These are phyloP conservation scores for Pogoniulus pusillus DNA, from an alignment of 2,797 vertebrate species.

Conservation along the genomic window DNA sequence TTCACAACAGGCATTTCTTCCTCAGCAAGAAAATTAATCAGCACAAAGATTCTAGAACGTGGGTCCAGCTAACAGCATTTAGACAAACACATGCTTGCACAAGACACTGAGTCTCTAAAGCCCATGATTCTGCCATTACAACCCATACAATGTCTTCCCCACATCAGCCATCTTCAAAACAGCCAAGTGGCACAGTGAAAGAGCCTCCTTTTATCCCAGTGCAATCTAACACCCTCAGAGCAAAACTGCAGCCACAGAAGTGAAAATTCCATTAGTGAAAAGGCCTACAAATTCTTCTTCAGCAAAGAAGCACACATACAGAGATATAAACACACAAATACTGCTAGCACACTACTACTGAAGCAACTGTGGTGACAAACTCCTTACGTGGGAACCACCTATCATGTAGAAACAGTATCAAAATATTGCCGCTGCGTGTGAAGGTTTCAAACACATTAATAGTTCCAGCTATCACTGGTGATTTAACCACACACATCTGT, in stretches of 20 bases:
- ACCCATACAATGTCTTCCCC: too few relatives aligned
- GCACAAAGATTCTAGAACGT: not conserved
- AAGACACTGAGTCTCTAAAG: not conserved
- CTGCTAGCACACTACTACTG: not conserved
- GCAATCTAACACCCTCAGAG: not conserved
- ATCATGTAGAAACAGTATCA: not conserved
- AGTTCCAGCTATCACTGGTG: not conserved
- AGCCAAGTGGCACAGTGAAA: not conserved
- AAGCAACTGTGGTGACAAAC: not conserved
- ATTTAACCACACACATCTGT: not conserved
- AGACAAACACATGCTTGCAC: not conserved
- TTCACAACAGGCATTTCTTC: not conserved
- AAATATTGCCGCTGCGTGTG: not conserved
- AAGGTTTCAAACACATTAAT: not conserved
- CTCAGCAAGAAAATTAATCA: not conserved
- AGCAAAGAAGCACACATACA: not conserved
- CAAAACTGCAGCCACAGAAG: not conserved
- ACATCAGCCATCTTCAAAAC: rapidly evolving
- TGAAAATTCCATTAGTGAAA: not conserved
- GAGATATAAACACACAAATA: not conserved
- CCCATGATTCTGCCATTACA: not conserved
- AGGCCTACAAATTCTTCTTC: not conserved
- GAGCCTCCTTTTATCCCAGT: not conserved
- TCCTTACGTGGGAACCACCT: not conserved
- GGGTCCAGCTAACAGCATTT: not conserved